Evolutionary conservation across 2,888 invertebrate genomes (phyloP).

Genomic region (Drosophila mayaguana): DNA sequence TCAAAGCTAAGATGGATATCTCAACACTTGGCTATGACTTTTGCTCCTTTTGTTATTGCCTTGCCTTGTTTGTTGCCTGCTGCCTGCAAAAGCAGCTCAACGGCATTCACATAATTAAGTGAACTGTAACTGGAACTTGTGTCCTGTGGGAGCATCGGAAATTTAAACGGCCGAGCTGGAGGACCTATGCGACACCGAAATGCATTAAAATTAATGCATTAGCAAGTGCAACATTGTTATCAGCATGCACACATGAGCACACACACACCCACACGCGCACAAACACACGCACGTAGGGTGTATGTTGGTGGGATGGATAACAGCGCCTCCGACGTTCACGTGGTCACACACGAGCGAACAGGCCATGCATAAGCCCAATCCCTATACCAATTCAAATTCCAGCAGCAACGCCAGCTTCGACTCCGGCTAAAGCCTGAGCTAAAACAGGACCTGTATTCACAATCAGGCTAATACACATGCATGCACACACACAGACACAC

Average conservation of each 20-base stretch:
- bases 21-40: conserved; percentile 56
- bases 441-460: conserved; percentile 36
- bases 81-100: conserved; percentile 21
- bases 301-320: conserved; percentile 4
- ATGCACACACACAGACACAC: conserved; percentile 7
- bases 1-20: conserved; percentile 76
- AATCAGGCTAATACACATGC: conserved; percentile 20
- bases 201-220: conserved; percentile 79
- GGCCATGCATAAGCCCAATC: conserved; percentile 41
- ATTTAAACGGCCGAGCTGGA: conserved; percentile 44
- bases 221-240: conserved; percentile 80
- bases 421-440: conserved; percentile 15
- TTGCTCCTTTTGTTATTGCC: conserved; percentile 39
- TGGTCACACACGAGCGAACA: conserved; percentile 78
- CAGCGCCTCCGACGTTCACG: conserved; percentile 58
- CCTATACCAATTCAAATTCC: conserved; percentile 48
- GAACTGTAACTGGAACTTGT: conserved; percentile 52
- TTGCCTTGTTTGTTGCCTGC: no score
- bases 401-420: conserved; percentile 22
- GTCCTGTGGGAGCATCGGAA: conserved; percentile 36
- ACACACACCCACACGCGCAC: conserved; percentile 26
- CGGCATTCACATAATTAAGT: conserved; percentile 76
- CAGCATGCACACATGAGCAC: conserved; percentile 80
- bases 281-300: conserved; percentile 34
- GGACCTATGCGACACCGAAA: conserved; percentile 54